phyloP scores from a whole-genome alignment of 2,888 invertebrate genomes.

The Aleiodes leptofemur region DNA sequence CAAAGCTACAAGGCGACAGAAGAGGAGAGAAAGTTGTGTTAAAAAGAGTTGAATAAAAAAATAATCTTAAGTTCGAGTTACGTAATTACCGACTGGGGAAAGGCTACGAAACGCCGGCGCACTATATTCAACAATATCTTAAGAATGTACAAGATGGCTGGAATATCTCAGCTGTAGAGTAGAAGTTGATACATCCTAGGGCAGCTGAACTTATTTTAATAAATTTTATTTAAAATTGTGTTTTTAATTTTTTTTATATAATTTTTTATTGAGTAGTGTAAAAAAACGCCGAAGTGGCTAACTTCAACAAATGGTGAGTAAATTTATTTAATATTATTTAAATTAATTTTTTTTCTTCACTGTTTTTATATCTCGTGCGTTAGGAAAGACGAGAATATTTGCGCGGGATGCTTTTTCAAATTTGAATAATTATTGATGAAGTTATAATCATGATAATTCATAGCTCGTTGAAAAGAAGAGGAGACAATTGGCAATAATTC shows the following conservation, averaged over 20 bases:
- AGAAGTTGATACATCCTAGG: constrained; percentile 31
- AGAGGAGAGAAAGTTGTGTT: constrained; percentile 32
- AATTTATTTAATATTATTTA: neutral
- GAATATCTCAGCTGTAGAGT: constrained; percentile 68
- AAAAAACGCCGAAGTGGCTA: neutral
- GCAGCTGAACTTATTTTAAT: neutral
- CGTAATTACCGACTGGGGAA: constrained; percentile 19
- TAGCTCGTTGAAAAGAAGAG: neutral
- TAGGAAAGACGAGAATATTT: constrained; percentile 6
- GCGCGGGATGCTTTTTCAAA: constrained; percentile 14
- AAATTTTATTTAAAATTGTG: neutral
- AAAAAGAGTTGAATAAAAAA: neutral
- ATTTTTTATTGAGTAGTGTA: neutral
- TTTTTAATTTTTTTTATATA: neutral
- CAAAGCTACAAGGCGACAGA: constrained; percentile 29
- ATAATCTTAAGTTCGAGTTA: neutral
- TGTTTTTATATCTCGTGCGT: neutral
- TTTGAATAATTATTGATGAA: neutral
- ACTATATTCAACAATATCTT: constrained; percentile 36
- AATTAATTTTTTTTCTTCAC: neutral
- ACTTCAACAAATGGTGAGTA: constrained; percentile 64
- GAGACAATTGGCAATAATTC: too few species aligned
- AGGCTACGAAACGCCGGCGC: constrained; percentile 27
- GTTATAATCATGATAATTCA: too few species aligned
- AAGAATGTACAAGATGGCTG: constrained; percentile 64